Evolutionary conservation across 2,797 vertebrate species (phyloP), one percentile per base, ranked within the genome.

Genomic region (Gymnocypris eckloni): DNA sequence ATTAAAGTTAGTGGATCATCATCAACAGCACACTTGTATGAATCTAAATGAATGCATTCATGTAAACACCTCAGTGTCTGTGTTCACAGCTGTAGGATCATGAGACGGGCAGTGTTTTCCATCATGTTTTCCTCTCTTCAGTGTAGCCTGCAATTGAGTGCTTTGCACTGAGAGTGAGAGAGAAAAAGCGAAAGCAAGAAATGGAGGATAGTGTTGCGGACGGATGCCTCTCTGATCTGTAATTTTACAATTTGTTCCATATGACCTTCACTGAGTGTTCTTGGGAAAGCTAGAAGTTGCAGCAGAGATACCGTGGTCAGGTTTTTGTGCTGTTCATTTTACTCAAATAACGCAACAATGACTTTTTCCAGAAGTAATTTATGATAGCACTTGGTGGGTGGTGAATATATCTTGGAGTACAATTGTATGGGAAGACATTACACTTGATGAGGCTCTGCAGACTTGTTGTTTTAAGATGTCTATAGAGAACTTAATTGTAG

Each of bases 211-310:
- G 48, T 76, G 33, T 10, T 22, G 11, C 12, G 48, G 75, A 5
- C 0, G 10, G 48, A 33, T 77, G 45, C 59, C 28, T 50, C 71
- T 43, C 37, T 66, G 12, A 56, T 50, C 41, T 70, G 37, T 69
- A 78, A 84, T 84, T 78, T 10, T 59, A 59, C 75, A 56, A 71
- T 59, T 59, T 79, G 33, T 52, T 33, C 76, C 20, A 59, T 48
- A 71, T 37, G 66, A 59, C 66, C 83, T 85, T 79, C 52, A 59
- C 28, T 45, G 22, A 56, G 25, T 71, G 75, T 59, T 56, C 64
- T 45, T 22, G 4, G 25, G 9, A 84, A 43, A 79, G 8, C 59
- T 45, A 28, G 45, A 67, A 41, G 33, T 37, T 41, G 33, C 59
- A 54, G 59, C 33, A 77, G 59, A 67, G n/a, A 76, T 67, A 9